A percentile compares a stretch with the other conserved stretches of the same genome.
Evolutionary conservation across 2,888 invertebrate species (phyloP).

Genomic region (Drosophila niveifrons): DNA sequence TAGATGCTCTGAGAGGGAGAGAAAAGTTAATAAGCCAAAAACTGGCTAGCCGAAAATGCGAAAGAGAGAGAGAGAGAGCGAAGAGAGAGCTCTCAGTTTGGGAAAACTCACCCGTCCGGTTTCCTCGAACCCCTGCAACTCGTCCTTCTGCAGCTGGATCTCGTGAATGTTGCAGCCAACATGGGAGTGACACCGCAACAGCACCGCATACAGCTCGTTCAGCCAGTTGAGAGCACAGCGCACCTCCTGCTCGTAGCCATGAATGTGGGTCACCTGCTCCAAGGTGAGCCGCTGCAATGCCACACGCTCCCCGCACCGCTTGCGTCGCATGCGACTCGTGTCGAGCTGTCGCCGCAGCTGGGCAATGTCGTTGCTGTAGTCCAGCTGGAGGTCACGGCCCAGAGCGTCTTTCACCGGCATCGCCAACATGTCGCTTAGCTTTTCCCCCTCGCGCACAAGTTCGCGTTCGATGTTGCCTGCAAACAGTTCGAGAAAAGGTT

Average conservation of each 20-base stretch:
- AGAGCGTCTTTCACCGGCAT: constrained; percentile 92
- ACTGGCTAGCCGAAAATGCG: constrained; percentile 42
- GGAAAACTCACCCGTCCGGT: constrained; percentile 89
- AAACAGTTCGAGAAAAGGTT: neutral
- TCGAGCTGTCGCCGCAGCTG: constrained; percentile 90
- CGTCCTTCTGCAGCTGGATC: constrained; percentile 91
- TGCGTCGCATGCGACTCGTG: constrained; percentile 89
- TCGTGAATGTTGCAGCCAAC: constrained; percentile 91
- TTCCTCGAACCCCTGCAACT: constrained; percentile 91
- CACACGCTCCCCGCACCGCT: constrained; percentile 90
- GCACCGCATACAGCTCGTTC: constrained; percentile 90
- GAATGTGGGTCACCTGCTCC: constrained; percentile 91
- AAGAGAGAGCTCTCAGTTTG: constrained; percentile 21
- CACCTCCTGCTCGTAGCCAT: constrained; percentile 91
- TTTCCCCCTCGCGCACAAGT: constrained; percentile 91
- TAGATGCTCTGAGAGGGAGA: constrained; percentile 89
- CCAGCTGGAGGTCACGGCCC: constrained; percentile 89
- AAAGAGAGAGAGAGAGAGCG: constrained; percentile 19
- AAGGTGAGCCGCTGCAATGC: constrained; percentile 91
- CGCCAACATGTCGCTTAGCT: constrained; percentile 91
- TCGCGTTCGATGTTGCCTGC: constrained; percentile 89
- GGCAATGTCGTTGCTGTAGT: constrained; percentile 90
- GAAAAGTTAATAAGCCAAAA: constrained; percentile 16
- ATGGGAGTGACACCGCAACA: constrained; percentile 89
- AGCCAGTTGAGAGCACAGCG: constrained; percentile 92